Base-by-base conservation (phyloP, 2,888 invertebrate species). In the Nomada ruficornis region DNA sequence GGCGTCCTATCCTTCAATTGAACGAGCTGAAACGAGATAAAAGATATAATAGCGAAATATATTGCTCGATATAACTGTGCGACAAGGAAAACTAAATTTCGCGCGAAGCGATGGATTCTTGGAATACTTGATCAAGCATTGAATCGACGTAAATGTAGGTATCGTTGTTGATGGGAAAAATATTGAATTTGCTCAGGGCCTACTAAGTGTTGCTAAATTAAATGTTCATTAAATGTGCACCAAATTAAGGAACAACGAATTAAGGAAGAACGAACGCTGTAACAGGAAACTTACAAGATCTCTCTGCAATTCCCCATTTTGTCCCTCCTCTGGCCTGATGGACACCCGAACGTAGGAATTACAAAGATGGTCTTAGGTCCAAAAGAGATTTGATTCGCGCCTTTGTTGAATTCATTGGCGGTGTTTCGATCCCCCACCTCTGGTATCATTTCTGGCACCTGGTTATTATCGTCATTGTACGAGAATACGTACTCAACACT, bases 401-500 rank as follows among this genome's bases (percentile, higher is more conserved):
- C 52, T n/a, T 15, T 29, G 10, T 7, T 20, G 26, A 44, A 2
- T 15, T 20, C 11, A 3, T 57, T 63, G 2, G 44, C 0, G 0
- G 7, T 42, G 0, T 0, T n/a, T 2, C 5, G 10, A 47, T 47
- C 13, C 47, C 11, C 47, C 47, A 13, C 47, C 47, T 47, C 15
- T 36, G n/a, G 0, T 18, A 36, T 9, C 18, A n/a, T 10, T 10
- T 18, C 64, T 2, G 15, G 1, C 1, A 7, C 0, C 36, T 9
- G 11, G 29, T 20, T 4, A 47, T 36, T 0, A 26, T 54, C 1
- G 18, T 69, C 15, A 26, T 74, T 63, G 0, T 3, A 3, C 63
- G 59, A 36, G 15, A 78, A 68, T n/a, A 29, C 71, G 4, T 85
- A 85, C 11, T 82, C 75, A 7, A 67, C 11, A 23, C 9, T 68